Evolutionary conservation across 2,888 invertebrate genomes (phyloP).

Genomic region (Isoperla grammatica): DNA sequence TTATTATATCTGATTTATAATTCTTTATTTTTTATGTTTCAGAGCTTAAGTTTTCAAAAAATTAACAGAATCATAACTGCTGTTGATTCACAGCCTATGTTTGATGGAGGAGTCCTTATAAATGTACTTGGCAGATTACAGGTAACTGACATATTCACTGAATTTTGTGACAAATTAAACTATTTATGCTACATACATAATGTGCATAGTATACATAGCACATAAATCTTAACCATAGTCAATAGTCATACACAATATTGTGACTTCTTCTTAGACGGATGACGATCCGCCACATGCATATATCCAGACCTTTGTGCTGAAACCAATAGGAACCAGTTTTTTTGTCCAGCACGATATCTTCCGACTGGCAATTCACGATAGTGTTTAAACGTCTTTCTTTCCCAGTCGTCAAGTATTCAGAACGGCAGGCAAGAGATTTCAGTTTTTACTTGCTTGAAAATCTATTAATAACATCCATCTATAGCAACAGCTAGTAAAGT

Average conservation of each 20-base stretch:
- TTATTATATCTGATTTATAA: too few relatives aligned
- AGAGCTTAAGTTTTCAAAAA: constrained; percentile 89
- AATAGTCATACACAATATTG: not conserved
- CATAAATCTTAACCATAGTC: too few relatives aligned
- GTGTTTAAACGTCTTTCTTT: constrained; percentile 42
- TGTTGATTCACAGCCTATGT: constrained; percentile 96
- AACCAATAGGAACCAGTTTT: constrained; percentile 81
- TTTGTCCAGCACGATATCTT: constrained; percentile 95
- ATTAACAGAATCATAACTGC: constrained; percentile 88
- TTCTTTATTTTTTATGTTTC: constrained; percentile 42
- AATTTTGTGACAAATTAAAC: not conserved
- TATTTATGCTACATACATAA: not conserved
- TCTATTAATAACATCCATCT: not conserved
- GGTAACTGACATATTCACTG: constrained; percentile 50
- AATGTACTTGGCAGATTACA: constrained; percentile 94
- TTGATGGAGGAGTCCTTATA: constrained; percentile 93
- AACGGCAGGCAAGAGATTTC: constrained; percentile 21
- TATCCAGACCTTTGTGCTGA: constrained; percentile 89
- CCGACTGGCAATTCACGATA: constrained; percentile 85
- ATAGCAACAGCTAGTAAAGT: too few relatives aligned
- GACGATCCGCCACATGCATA: constrained; percentile 93
- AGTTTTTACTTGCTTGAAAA: not conserved
- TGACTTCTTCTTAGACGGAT: constrained; percentile 68
- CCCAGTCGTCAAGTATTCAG: not conserved
- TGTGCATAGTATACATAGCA: too few relatives aligned